Base-by-base conservation (phyloP, 23 tunicate genomes). In the Pegea sp. region DNA sequence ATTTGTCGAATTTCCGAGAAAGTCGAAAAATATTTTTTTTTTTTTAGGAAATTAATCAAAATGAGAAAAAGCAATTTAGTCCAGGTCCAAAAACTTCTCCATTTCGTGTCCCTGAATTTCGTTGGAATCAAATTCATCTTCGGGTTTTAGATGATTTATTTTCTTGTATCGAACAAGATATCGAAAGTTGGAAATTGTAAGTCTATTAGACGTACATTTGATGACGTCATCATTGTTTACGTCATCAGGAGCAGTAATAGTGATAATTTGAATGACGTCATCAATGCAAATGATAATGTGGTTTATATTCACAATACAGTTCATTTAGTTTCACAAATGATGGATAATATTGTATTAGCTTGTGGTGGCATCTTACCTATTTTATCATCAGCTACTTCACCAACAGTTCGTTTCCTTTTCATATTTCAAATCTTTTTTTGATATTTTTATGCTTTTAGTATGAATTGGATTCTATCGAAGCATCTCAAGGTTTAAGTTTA, bases 351-450 rank as follows among this genome's bases (percentile, higher is more conserved):
- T 16, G 61, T 91, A 26, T 62, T 91, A 50, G 99, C 99, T 0
- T 79, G 86, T 53, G 99, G 99, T 5, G 99, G 99, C 18, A 84
- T 91, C 63, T 52, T 91, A 24, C 99, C 99, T 20, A 75, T 91
- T 21, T 29, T 91, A 31, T 84, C 99, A 24, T 91, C 99, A 0
- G 99, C 99, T 13, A 91, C 99, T 1, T 72, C 86, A 21, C 93
- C 93, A 22, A 79, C 58, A 49, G 91, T 91, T 52, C 61, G 93
- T 61, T 7, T 38, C 13, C 16, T 38, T 38, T 11, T 38, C 46
- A 38, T 38, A 8, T 38, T 38, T 38, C 16, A 8, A 38, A 38
- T 38, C 46, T 8, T 8, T 8, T 38, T 11, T 8, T 8, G 16
- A 38, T 8, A 8, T 4, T 23, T 13, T 13, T 63, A 22, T 28